Evolutionary conservation across 1,140 invertebrate genomes (phyloP).

Genomic region (Thaumatotibia leucotreta): DNA sequence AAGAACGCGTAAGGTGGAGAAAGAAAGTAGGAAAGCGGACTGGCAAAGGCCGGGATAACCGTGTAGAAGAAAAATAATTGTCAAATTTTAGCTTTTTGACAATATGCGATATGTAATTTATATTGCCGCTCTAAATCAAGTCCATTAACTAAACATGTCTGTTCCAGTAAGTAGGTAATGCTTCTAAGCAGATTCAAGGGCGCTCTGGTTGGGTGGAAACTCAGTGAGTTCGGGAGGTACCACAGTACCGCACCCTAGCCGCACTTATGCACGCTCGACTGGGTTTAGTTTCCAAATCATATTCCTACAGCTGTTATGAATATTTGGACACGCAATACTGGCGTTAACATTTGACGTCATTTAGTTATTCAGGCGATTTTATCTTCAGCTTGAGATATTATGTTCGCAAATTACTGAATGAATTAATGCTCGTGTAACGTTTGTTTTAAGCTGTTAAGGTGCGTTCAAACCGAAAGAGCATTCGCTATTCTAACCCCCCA

Average conservation of each 20-base stretch:
- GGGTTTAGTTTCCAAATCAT: background rate
- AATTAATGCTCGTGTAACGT: too few relatives aligned
- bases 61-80: too few relatives aligned
- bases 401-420: background rate
- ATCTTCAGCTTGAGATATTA: background rate
- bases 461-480: too few relatives aligned
- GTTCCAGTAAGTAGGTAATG: background rate
- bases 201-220: background rate
- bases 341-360: background rate
- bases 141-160: too few relatives aligned
- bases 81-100: too few relatives aligned
- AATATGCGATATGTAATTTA: too few relatives aligned
- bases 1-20: too few relatives aligned
- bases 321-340: background rate
- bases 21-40: too few relatives aligned
- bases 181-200: background rate
- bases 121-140: too few relatives aligned
- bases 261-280: background rate
- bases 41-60: too few relatives aligned
- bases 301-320: slow-evolving; percentile 5
- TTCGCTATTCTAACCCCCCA: too few relatives aligned
- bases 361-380: background rate
- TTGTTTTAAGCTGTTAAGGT: too few relatives aligned
- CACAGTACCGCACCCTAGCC: slow-evolving; percentile 3
- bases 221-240: slow-evolving; percentile 6